Evolutionary conservation across 2,113 vertebrate genomes (phyloP).

Genomic region (Zosterops pallidus): DNA sequence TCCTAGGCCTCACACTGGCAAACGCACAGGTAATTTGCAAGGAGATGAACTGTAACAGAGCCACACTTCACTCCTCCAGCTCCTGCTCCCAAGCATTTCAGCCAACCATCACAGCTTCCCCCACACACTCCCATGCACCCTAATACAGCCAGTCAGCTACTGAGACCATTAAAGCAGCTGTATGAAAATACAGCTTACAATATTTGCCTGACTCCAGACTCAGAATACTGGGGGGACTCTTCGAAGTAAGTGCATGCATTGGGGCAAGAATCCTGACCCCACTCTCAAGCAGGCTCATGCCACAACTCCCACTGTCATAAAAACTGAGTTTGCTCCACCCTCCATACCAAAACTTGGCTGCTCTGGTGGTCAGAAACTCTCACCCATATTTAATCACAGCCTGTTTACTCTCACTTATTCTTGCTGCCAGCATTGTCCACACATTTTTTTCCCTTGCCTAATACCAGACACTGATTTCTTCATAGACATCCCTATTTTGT

Average conservation of each 20-base stretch:
- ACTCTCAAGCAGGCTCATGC: neutral
- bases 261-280: neutral
- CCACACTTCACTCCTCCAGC: neutral
- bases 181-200: neutral
- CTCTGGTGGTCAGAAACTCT: neutral
- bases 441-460: neutral
- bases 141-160: neutral
- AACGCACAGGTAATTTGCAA: neutral
- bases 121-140: neutral
- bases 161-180: neutral
- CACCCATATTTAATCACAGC: neutral
- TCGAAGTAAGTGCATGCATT: accelerated
- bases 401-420: neutral
- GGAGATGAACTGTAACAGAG: neutral
- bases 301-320: neutral
- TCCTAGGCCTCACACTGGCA: neutral
- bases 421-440: neutral
- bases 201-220: neutral
- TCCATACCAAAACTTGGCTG: neutral
- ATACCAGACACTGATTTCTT: neutral
- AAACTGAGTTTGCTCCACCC: neutral
- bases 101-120: neutral
- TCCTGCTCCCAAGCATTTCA: neutral
- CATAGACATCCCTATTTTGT: neutral
- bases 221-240: neutral